phyloP scores from a whole-genome alignment of 2,888 invertebrate genomes.

The Gisinianus flammeolus region DNA sequence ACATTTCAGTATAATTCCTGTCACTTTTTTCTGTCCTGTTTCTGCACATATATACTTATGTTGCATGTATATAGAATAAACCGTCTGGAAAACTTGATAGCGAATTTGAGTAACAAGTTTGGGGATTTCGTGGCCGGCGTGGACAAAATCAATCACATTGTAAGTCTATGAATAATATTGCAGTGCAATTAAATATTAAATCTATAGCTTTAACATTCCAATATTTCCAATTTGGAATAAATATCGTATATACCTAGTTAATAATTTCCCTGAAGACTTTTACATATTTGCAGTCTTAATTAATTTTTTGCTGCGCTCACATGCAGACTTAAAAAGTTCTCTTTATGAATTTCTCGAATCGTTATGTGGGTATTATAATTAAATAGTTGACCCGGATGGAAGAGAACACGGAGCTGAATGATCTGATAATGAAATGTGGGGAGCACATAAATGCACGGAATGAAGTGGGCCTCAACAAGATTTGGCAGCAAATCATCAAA shows the following conservation, averaged over 20 bases:
- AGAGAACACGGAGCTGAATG: slow-evolving; percentile 20
- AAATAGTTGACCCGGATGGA: slow-evolving; percentile 35
- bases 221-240: no score
- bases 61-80: slow-evolving; percentile 12
- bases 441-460: slow-evolving; percentile 24
- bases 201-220: no score
- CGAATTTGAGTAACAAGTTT: slow-evolving; percentile 39
- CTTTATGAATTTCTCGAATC: no score
- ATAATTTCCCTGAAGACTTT: no score
- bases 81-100: slow-evolving; percentile 34
- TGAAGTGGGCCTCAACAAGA: slow-evolving; percentile 31
- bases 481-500: slow-evolving; percentile 37
- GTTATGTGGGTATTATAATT: no score
- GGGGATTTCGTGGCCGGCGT: slow-evolving; percentile 37
- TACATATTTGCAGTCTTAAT: no score
- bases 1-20: neutral
- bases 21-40: no score
- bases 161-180: neutral
- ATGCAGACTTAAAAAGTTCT: neutral
- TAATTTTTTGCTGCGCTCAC: no score
- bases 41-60: no score
- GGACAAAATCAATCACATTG: slow-evolving; percentile 38
- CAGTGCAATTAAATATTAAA: no score
- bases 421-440: slow-evolving; percentile 27
- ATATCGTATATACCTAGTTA: no score